phyloP scores from a whole-genome alignment of 2,113 vertebrate species.

The Triplophysa dalaica region DNA sequence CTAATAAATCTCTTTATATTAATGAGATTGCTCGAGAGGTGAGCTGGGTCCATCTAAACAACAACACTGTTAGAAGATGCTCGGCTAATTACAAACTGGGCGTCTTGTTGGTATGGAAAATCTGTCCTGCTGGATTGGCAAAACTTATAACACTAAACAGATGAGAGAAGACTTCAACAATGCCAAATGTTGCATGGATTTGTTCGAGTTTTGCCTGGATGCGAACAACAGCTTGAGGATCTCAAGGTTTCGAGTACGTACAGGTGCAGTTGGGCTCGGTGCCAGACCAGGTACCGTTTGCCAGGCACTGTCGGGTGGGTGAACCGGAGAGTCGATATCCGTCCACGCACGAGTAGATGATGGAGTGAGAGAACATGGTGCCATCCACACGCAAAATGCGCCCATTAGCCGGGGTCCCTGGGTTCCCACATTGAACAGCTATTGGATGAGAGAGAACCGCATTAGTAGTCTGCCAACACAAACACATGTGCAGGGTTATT shows the following conservation, averaged over 20 bases:
- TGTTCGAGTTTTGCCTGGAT: neutral
- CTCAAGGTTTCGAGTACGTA: conserved; percentile 67
- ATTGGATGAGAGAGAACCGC: conserved; percentile 31
- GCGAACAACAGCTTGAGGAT: neutral
- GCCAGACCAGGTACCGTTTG: conserved; percentile 96
- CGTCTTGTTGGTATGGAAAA: neutral
- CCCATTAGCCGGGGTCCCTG: conserved; percentile 89
- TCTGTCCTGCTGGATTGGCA: neutral
- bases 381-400: conserved; percentile 86
- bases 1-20: conserved; percentile 51
- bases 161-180: neutral
- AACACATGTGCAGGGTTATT: neutral
- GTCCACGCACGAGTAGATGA: conserved; percentile 91
- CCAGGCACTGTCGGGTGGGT: conserved; percentile 89
- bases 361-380: conserved; percentile 89
- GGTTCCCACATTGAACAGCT: conserved; percentile 96
- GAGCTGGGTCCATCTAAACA: conserved; percentile 3
- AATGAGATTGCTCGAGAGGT: conserved; percentile 45
- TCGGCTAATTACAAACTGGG: conserved; percentile 33
- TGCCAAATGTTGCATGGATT: neutral
- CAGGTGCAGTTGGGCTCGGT: conserved; percentile 92
- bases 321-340: conserved; percentile 90
- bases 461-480: conserved; percentile 10
- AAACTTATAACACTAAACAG: neutral
- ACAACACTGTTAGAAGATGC: neutral